Evolutionary conservation across 2,888 invertebrate genomes (phyloP).

Genomic region (Rhopalosiphum nymphaeae): DNA sequence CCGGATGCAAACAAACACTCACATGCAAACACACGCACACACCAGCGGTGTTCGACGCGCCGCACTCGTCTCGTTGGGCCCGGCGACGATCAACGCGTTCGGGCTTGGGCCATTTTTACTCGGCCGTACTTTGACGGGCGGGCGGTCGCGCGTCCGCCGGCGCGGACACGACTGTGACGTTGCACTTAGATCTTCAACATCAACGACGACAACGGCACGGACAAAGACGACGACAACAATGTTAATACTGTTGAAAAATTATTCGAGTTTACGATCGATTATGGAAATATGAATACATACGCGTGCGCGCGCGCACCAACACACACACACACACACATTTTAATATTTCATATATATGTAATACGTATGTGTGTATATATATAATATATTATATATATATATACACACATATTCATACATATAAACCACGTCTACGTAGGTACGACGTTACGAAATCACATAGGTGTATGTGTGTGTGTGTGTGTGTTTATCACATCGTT

Average conservation of each 20-base stretch:
- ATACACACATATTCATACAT: background rate
- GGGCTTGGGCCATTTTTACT: background rate
- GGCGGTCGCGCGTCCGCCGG: background rate
- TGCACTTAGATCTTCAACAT: background rate
- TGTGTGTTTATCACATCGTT: background rate
- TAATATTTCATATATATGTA: background rate
- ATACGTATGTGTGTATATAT: background rate
- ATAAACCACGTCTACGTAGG: background rate
- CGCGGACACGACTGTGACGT: constrained; percentile 7
- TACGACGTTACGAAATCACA: background rate
- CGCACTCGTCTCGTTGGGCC: background rate
- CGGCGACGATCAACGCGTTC: background rate
- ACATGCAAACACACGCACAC: background rate
- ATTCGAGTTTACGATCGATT: constrained; percentile 2
- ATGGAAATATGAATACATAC: background rate
- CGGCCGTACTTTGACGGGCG: background rate
- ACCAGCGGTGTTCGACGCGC: background rate
- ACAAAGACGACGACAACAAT: background rate
- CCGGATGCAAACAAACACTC: background rate
- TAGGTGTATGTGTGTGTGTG: background rate
- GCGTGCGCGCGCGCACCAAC: background rate
- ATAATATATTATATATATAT: background rate
- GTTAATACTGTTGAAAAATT: background rate
- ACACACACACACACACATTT: background rate
- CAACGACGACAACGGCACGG: background rate